Conservation (phyloP, 2,113 vertebrate species). For the Albula goreensis region DNA sequence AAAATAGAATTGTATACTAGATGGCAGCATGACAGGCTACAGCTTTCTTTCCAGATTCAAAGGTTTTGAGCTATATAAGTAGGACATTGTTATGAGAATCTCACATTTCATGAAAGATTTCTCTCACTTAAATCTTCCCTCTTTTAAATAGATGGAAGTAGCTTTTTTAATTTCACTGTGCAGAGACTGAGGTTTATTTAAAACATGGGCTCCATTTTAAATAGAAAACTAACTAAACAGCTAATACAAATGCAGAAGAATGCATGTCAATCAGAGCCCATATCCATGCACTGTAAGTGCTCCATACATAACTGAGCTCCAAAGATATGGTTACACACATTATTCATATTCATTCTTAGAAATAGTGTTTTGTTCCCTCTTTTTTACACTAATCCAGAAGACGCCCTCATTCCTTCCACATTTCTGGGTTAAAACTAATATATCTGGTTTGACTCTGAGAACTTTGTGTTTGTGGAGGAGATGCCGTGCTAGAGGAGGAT, state of each 20-base stretch:
- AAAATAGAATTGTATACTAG: not conserved
- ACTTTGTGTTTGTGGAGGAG: not conserved
- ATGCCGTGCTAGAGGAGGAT: constrained; percentile 3
- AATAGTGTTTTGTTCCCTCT: not conserved
- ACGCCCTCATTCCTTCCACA: not conserved
- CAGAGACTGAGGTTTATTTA: too few relatives aligned
- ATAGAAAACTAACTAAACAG: too few relatives aligned
- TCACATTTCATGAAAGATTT: not conserved
- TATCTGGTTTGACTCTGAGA: not conserved
- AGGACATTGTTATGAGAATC: not conserved
- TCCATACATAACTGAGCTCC: too few relatives aligned
- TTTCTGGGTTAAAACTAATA: not conserved
- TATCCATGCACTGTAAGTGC: too few relatives aligned
- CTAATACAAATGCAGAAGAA: too few relatives aligned
- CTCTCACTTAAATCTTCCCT: not conserved
- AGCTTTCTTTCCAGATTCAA: not conserved
- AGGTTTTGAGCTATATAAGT: not conserved
- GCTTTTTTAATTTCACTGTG: too few relatives aligned
- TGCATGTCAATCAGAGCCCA: too few relatives aligned
- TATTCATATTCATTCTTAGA: not conserved
- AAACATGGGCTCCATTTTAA: too few relatives aligned
- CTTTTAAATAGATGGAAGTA: not conserved
- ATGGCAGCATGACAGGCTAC: not conserved
- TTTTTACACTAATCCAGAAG: not conserved
- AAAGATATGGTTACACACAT: not conserved